phyloP scores from a whole-genome alignment of 2,113 vertebrate genomes.

The Phyllostomus hastatus region DNA sequence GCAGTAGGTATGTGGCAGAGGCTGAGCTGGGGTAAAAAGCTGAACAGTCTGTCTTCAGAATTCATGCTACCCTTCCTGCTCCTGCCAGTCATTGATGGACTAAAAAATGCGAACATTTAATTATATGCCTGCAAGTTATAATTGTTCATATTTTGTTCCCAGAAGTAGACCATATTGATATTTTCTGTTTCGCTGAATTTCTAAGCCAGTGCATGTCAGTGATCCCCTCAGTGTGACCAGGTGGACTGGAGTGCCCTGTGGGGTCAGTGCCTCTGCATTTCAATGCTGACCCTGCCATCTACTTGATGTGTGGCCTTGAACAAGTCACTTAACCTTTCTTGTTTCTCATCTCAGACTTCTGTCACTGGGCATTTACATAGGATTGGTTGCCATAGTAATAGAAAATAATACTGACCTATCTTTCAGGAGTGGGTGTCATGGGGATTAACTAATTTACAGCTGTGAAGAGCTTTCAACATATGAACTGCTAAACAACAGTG shows the following conservation, averaged over 20 bases:
- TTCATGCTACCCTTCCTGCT: not conserved
- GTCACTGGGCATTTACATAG: conserved; percentile 52
- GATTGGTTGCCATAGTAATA: conserved; percentile 72
- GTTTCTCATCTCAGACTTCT: conserved; percentile 58
- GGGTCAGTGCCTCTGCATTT: conserved; percentile 40
- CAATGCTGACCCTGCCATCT: conserved; percentile 21
- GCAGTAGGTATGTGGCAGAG: not conserved
- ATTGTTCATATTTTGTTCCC: conserved; percentile 42
- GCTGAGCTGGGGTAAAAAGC: not conserved
- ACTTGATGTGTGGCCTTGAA: conserved; percentile 64
- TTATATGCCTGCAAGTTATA: conserved; percentile 21
- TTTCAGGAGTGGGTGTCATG: conserved; percentile 61
- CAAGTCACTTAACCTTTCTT: conserved; percentile 70
- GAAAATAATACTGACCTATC: conserved; percentile 71
- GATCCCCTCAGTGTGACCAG: not conserved
- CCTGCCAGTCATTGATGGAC: not conserved
- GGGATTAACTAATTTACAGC: conserved; percentile 72
- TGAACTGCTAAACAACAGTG: conserved; percentile 61
- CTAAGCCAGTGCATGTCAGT: conserved; percentile 28
- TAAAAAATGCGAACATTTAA: not conserved
- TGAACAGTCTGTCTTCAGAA: not conserved
- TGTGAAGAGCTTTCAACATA: conserved; percentile 66
- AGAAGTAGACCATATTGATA: not conserved
- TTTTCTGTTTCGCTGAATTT: conserved; percentile 53
- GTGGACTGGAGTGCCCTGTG: not conserved